phyloP scores from a whole-genome alignment of 1,140 invertebrate species.

The Metopolophium dirhodum region DNA sequence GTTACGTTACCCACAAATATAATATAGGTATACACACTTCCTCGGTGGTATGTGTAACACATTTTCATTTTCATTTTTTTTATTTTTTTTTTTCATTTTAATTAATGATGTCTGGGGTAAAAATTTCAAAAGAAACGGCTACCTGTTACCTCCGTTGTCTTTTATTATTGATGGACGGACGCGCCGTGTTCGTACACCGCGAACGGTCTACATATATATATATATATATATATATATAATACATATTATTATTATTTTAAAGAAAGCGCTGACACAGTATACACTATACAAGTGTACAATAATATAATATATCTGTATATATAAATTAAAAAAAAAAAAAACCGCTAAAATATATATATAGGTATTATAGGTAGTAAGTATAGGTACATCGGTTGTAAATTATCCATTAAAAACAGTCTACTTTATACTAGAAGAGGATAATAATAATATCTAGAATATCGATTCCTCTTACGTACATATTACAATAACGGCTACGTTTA shows the following conservation, averaged over 20 bases:
- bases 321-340: not conserved
- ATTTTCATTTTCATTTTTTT: not conserved
- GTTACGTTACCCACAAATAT: constrained; percentile 29
- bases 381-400: constrained; percentile 27
- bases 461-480: not conserved
- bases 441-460: constrained; percentile 8
- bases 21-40: not conserved
- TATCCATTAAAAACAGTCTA: constrained; percentile 9
- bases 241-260: not conserved
- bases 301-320: not conserved
- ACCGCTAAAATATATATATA: not conserved
- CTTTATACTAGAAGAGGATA: constrained; percentile 11
- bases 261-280: constrained; percentile 23
- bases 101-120: constrained; percentile 51
- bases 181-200: not conserved
- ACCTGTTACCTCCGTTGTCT: constrained; percentile 53
- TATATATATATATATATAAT: not conserved
- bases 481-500: not conserved
- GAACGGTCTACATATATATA: not conserved
- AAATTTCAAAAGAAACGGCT: constrained; percentile 43
- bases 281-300: not conserved
- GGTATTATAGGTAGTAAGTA: not conserved
- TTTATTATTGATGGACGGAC: constrained; percentile 48
- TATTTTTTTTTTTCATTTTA: constrained; percentile 42
- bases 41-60: constrained; percentile 53